Evolutionary conservation across 2,113 vertebrate genomes (phyloP).

Genomic region (Microcebus lehilahytsara): DNA sequence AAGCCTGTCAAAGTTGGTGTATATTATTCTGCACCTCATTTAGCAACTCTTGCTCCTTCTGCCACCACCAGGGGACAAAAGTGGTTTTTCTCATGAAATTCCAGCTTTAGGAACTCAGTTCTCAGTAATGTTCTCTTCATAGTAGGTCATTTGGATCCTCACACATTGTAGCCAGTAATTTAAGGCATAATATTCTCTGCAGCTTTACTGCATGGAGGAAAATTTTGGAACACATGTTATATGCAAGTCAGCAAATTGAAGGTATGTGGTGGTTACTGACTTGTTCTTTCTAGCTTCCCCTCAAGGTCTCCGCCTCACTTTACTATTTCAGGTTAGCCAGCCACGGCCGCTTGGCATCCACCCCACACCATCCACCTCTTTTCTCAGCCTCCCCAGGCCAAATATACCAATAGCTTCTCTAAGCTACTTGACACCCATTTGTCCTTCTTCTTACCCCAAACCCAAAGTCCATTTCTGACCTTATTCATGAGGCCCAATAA

Average conservation of each 20-base stretch:
- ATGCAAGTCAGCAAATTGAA: constrained; percentile 9
- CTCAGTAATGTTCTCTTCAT: background rate
- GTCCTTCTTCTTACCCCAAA: background rate
- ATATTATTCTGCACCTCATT: background rate
- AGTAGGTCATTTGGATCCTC: background rate
- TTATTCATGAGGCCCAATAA: background rate
- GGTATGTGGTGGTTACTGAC: background rate
- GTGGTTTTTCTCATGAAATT: constrained; percentile 10
- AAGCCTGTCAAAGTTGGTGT: background rate
- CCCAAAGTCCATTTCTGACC: background rate
- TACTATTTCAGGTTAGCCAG: background rate
- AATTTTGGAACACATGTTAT: background rate
- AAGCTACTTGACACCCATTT: background rate
- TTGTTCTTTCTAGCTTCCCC: background rate
- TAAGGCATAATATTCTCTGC: background rate
- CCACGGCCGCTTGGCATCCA: background rate
- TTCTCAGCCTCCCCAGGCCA: background rate
- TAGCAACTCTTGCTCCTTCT: background rate
- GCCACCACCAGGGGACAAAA: background rate
- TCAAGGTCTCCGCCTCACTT: background rate
- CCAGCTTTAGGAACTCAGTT: background rate
- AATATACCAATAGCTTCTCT: background rate
- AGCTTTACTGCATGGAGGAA: background rate
- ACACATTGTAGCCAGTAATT: background rate
- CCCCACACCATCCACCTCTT: background rate